Evolutionary conservation across 2,797 vertebrate species (phyloP).

Genomic region (Esox masquinongy): DNA sequence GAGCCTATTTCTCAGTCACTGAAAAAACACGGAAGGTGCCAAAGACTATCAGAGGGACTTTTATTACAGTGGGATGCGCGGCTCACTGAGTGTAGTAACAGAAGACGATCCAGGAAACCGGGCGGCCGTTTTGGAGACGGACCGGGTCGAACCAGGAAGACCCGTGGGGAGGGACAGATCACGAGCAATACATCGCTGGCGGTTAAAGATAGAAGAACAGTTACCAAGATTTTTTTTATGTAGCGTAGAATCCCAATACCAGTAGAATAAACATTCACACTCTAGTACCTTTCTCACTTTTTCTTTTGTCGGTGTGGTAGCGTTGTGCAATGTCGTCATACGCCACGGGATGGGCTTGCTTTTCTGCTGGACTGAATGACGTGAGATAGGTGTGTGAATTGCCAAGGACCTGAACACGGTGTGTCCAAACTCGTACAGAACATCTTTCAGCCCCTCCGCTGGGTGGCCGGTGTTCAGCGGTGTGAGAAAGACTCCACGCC

Average conservation of each 20-base stretch:
- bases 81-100: constrained; percentile 2
- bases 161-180: background rate
- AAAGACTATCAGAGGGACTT: constrained; percentile 24
- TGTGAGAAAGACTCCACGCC: too few relatives aligned
- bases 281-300: background rate
- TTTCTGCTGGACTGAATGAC: constrained; percentile 30
- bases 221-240: constrained; percentile 5
- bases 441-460: background rate
- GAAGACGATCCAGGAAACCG: background rate
- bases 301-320: background rate
- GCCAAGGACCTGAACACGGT: background rate
- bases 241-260: constrained; percentile 8
- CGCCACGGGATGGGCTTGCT: constrained; percentile 24
- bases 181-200: background rate
- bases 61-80: background rate
- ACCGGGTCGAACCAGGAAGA: background rate
- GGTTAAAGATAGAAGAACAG: background rate
- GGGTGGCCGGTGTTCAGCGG: too few relatives aligned
- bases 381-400: constrained; percentile 13
- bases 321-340: constrained; percentile 8
- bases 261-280: constrained; percentile 5
- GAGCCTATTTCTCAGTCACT: background rate
- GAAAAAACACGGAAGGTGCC: constrained; percentile 28
- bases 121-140: constrained; percentile 16
- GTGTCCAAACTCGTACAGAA: too few relatives aligned